A percentile compares a stretch with the other conserved stretches of the same genome.
Evolutionary conservation across 2,888 invertebrate genomes (phyloP).

Genomic region (Apotomis capreana): DNA sequence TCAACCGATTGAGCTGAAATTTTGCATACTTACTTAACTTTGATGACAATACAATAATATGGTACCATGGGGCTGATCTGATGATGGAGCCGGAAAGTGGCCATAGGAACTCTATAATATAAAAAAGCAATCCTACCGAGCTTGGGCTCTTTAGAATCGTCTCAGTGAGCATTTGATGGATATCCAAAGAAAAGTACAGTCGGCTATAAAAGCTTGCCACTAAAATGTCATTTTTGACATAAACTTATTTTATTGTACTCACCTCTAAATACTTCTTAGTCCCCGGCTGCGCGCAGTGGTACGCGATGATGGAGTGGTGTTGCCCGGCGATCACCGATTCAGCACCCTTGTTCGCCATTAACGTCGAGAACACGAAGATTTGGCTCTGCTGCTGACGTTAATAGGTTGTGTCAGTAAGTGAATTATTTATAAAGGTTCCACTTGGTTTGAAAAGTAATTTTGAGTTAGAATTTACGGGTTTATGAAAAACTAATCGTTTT

Average conservation of each 20-base stretch:
- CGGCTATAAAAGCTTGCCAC: too few relatives aligned
- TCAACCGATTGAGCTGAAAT: too few relatives aligned
- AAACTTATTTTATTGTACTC: constrained; percentile 43
- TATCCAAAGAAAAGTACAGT: too few relatives aligned
- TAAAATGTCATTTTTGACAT: too few relatives aligned
- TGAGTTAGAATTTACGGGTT: background rate
- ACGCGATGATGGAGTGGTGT: constrained; percentile 95
- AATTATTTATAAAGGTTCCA: background rate
- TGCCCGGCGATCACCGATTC: constrained; percentile 95
- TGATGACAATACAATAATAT: too few relatives aligned
- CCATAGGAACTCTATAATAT: too few relatives aligned
- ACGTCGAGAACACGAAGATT: constrained; percentile 98
- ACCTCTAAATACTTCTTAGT: constrained; percentile 98
- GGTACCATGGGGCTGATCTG: too few relatives aligned
- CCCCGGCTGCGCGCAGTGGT: constrained; percentile 97
- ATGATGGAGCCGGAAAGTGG: too few relatives aligned
- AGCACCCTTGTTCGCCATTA: constrained; percentile 96
- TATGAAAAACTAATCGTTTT: background rate
- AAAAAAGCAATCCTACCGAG: too few relatives aligned
- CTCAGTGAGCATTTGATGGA: too few relatives aligned
- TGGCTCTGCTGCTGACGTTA: constrained; percentile 97
- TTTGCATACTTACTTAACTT: too few relatives aligned
- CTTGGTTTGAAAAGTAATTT: background rate
- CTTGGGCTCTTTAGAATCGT: too few relatives aligned
- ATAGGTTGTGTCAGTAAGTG: constrained; percentile 19